Percentiles rank a stretch among this genome's conserved stretches.
These are phyloP conservation scores for Linnaemya tessellans DNA, from an alignment of 2,888 invertebrate species.

Conservation along the genomic window DNA sequence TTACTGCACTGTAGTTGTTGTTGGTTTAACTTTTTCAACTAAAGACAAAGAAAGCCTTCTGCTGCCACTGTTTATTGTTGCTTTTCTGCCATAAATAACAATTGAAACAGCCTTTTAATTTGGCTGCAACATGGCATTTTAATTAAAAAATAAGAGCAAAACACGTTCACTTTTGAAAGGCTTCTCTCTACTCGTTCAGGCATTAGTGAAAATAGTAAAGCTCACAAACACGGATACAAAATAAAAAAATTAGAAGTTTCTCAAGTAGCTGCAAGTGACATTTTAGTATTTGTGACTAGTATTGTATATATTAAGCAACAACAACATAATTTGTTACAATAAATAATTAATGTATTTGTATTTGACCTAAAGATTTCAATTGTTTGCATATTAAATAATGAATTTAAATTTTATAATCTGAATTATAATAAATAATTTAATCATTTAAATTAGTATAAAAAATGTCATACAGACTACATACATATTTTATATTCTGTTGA, in stretches of 20 bases:
- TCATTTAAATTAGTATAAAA: too few species aligned
- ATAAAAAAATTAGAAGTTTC: neutral
- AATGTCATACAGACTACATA: too few species aligned
- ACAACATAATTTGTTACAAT: neutral
- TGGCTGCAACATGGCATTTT: slow-evolving; percentile 64
- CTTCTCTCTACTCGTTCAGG: neutral
- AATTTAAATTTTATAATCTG: too few species aligned
- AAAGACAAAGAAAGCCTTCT: slow-evolving; percentile 31
- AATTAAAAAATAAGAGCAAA: slow-evolving; percentile 54
- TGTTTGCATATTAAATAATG: too few species aligned
- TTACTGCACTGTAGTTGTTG: slow-evolving; percentile 25
- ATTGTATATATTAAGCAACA: neutral
- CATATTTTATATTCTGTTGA: too few species aligned
- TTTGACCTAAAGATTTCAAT: too few species aligned
- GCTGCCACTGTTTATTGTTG: neutral
- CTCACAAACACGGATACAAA: neutral
- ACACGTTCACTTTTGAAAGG: neutral
- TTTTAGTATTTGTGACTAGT: neutral
- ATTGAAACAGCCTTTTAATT: slow-evolving; percentile 19
- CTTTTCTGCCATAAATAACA: neutral
- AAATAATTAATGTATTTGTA: too few species aligned
- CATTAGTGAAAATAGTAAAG: neutral
- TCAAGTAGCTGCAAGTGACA: neutral
- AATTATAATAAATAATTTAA: too few species aligned
- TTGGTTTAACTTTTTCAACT: slow-evolving; percentile 17